Evolutionary conservation across 2,888 invertebrate species (phyloP).

Genomic region (Fragum fragum): DNA sequence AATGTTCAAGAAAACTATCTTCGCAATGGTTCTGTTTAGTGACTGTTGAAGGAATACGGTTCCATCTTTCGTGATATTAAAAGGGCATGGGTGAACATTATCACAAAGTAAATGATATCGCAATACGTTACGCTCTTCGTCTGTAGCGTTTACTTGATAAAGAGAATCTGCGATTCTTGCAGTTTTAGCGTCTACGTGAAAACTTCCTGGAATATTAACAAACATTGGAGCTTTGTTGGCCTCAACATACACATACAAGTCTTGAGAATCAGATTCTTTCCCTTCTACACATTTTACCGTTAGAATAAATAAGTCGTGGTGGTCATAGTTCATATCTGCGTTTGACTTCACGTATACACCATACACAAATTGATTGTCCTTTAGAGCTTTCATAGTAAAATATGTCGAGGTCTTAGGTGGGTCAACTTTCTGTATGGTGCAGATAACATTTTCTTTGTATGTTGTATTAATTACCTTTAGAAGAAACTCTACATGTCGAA

Average conservation of each 20-base stretch:
- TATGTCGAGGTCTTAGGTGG: slow-evolving; percentile 27
- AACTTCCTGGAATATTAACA: slow-evolving; percentile 41
- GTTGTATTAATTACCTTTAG: slow-evolving; percentile 33
- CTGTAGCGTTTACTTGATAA: slow-evolving; percentile 32
- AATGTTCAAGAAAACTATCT: slow-evolving; percentile 43
- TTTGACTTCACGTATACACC: slow-evolving; percentile 43
- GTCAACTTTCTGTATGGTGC: slow-evolving; percentile 35
- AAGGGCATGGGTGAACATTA: slow-evolving; percentile 43
- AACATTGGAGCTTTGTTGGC: slow-evolving; percentile 48
- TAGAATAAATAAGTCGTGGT: slow-evolving; percentile 31
- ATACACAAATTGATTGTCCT: slow-evolving; percentile 21
- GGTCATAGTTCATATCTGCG: slow-evolving; percentile 37
- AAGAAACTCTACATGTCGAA: slow-evolving; percentile 34
- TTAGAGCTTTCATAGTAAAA: slow-evolving; percentile 39
- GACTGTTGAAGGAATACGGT: slow-evolving; percentile 32
- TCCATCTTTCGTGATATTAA: slow-evolving; percentile 46
- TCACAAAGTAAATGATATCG: slow-evolving; percentile 37
- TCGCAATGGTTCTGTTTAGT: slow-evolving; percentile 20
- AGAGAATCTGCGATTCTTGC: slow-evolving; percentile 42
- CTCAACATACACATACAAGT: slow-evolving; percentile 44
- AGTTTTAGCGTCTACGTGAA: slow-evolving; percentile 32
- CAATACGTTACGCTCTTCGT: slow-evolving; percentile 42
- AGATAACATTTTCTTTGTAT: slow-evolving; percentile 32
- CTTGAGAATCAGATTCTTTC: slow-evolving; percentile 33
- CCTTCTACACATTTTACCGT: slow-evolving; percentile 43